A percentile compares a stretch with the other conserved stretches of the same genome.
Conservation (phyloP, 2,888 invertebrate species). For the Drosophila mimica region DNA sequence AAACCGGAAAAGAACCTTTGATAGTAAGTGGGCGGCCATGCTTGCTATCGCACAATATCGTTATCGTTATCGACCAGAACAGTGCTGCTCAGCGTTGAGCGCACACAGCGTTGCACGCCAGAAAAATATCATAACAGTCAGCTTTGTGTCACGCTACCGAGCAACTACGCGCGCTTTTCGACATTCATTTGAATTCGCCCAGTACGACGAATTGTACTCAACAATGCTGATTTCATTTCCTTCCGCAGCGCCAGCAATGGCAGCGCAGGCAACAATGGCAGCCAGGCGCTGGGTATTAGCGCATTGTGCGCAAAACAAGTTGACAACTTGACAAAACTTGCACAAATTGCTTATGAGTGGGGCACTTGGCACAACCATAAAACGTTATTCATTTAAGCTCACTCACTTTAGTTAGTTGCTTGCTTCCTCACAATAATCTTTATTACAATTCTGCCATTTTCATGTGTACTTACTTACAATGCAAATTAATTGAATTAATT, state of each 20-base stretch:
- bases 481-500: constrained; percentile 83
- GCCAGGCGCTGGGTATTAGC: constrained; percentile 22
- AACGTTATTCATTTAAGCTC: constrained; percentile 71
- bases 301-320: constrained; percentile 42
- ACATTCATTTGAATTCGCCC: constrained; percentile 22
- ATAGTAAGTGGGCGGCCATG: constrained; percentile 44
- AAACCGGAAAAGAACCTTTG: constrained; percentile 85
- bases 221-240: constrained; percentile 39
- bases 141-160: constrained; percentile 12
- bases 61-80: constrained; percentile 36
- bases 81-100: constrained; percentile 39
- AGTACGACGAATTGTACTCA: background rate
- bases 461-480: constrained; percentile 78
- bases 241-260: constrained; percentile 37
- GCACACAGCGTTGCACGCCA: constrained; percentile 31
- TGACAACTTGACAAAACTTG: constrained; percentile 41
- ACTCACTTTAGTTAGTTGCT: constrained; percentile 66
- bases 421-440: constrained; percentile 65
- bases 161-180: constrained; percentile 7
- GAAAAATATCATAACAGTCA: constrained; percentile 23
- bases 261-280: constrained; percentile 9
- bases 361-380: constrained; percentile 68
- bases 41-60: constrained; percentile 39
- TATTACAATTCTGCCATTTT: constrained; percentile 74
- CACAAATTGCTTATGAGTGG: constrained; percentile 66